Base-by-base conservation (phyloP, 2,888 invertebrate species). In the Caenorhabditis sp. region DNA sequence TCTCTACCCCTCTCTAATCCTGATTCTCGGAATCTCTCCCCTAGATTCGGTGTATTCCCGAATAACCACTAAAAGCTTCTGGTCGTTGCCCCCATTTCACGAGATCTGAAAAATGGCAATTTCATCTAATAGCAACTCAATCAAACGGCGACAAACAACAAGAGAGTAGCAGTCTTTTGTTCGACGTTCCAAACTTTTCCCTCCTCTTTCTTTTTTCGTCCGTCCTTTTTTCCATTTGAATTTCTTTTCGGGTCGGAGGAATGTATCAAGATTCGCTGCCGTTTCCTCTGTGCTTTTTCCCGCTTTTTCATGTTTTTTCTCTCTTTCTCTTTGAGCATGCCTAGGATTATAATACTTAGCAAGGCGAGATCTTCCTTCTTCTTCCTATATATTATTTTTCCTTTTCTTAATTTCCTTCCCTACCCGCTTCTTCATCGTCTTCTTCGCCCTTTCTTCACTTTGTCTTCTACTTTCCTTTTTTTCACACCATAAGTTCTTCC, bases 331-430 rank as follows among this genome's bases (percentile, higher is more conserved):
- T 66, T 22, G 66, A 80, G 64, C 70, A 80, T 19, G 54, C 26
- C 14, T 64, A 70, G 79, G 79, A 79, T 79, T 79, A 79, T 79
- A 79, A 79, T 79, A 70, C 79, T 79, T 79, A 79, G 75, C 66
- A 58, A 63, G 59, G 61, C 59, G 63, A 70, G 77, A 77, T 77
- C 77, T n/a, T 19, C 44, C 51, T 22, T 61, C 41, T 31, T 44
- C 19, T 28, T 35, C 47, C 61, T 74, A 61, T 63, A 74, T 64
- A 74, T 74, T 66, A 38, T 31, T 63, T 63, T 54, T 61, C 28
- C 22, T 10, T 44, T 68, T 61, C 49, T 76, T 68, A 59, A 59
- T 76, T 66, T 47, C 58, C 51, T 59, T 12, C 14, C 63, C 61
- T 41, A 35, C 38, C 59, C 35, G 47, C 59, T 72, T 49, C 72